A percentile compares a stretch with the other conserved stretches of the same genome.
Conservation (phyloP, 2,113 vertebrate species). For the Polypterus senegalus region DNA sequence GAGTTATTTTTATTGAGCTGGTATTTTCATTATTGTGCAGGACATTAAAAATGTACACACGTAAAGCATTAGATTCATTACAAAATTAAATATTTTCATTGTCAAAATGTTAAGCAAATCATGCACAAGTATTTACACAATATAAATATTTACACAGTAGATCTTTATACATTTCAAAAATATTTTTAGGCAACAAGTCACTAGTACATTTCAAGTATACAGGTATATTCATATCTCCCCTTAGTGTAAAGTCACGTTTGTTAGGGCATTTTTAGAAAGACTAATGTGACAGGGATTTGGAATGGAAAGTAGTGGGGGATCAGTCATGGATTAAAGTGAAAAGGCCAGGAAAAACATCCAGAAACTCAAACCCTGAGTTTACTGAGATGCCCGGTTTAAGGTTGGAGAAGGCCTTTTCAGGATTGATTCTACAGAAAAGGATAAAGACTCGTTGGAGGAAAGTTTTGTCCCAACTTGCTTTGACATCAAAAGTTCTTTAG, state of each 20-base stretch:
- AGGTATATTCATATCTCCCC: neutral
- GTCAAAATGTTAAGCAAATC: slow-evolving; percentile 37
- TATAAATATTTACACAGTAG: slow-evolving; percentile 23
- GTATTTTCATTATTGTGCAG: slow-evolving; percentile 6
- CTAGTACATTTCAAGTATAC: neutral
- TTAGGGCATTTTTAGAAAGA: neutral
- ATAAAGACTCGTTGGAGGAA: slow-evolving; percentile 62
- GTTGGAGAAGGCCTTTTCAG: slow-evolving; percentile 72
- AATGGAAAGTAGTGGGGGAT: neutral
- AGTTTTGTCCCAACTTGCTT: slow-evolving; percentile 70
- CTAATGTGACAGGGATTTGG: neutral
- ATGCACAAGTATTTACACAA: slow-evolving; percentile 36
- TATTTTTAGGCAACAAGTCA: neutral
- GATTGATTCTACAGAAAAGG: slow-evolving; percentile 94
- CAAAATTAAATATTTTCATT: slow-evolving; percentile 54
- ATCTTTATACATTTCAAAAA: neutral
- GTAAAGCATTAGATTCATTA: slow-evolving; percentile 30
- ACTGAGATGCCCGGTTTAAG: slow-evolving; percentile 64
- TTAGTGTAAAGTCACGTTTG: neutral
- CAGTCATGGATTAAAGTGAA: neutral
- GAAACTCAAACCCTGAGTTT: slow-evolving; percentile 2
- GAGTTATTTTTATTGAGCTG: too few relatives aligned
- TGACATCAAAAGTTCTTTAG: slow-evolving; percentile 58
- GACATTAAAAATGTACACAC: slow-evolving; percentile 10
- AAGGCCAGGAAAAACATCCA: too few relatives aligned